Evolutionary conservation across 2,113 vertebrate genomes (phyloP).

Genomic region (Oostethus manadensis): DNA sequence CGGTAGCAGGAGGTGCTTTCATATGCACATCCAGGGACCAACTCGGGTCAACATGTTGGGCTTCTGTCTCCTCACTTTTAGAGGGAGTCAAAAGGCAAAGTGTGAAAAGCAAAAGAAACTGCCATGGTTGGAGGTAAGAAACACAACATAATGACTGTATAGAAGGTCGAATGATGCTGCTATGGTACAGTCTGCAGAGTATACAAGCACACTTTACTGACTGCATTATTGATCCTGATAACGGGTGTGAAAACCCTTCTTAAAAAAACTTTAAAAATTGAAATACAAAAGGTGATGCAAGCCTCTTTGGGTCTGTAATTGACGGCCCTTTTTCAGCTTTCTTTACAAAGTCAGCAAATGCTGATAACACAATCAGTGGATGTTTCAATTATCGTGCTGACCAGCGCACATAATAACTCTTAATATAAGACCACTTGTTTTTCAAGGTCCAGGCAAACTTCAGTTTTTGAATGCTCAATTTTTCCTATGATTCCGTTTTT

Average conservation of each 20-base stretch:
- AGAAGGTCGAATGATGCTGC: constrained; percentile 28
- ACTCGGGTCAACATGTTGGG: constrained; percentile 30
- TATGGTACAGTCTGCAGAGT: constrained; percentile 29
- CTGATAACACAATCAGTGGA: neutral
- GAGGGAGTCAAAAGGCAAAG: constrained; percentile 37
- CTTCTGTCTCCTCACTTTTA: constrained; percentile 30
- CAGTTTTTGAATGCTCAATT: too few species aligned
- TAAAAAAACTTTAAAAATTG: constrained; percentile 6
- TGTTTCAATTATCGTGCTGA: neutral
- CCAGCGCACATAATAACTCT: neutral
- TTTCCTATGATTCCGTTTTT: too few species aligned
- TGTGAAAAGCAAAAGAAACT: constrained; percentile 38
- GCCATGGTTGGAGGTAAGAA: constrained; percentile 23
- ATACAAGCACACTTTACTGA: constrained; percentile 14
- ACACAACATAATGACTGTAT: constrained; percentile 33
- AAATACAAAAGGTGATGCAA: constrained; percentile 3
- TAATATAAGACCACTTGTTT: too few species aligned
- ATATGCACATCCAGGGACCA: constrained; percentile 44
- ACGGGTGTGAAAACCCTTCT: constrained; percentile 31
- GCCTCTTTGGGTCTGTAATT: neutral
- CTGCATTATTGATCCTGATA: constrained; percentile 38
- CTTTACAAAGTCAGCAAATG: neutral
- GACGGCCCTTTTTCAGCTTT: constrained; percentile 1
- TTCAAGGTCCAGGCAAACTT: too few species aligned
- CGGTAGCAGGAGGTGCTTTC: constrained; percentile 34